These are phyloP conservation scores for Aphelenchoides avenae DNA, from an alignment of 1,140 invertebrate genomes.

Conservation along the genomic window DNA sequence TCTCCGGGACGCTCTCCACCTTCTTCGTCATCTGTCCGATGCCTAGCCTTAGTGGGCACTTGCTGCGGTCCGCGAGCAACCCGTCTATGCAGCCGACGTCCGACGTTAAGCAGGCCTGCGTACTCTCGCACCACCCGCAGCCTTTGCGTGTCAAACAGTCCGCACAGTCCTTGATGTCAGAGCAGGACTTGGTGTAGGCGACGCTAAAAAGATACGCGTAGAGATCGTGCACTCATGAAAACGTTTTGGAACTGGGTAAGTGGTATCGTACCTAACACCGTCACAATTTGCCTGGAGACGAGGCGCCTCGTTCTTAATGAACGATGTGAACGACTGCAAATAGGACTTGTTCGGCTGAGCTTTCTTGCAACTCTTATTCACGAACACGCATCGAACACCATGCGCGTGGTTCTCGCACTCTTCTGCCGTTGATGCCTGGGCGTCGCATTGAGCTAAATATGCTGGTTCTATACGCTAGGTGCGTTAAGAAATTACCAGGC, in stretches of 20 bases:
- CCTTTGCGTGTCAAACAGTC: constrained; percentile 35
- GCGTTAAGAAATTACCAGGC: constrained; percentile 39
- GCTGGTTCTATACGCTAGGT: too few species aligned
- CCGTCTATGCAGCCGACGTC: constrained; percentile 35
- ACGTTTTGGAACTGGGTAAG: constrained; percentile 6
- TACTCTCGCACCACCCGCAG: constrained; percentile 47
- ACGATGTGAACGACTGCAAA: constrained; percentile 38
- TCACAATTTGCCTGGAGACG: constrained; percentile 32
- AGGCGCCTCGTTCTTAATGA: constrained; percentile 42
- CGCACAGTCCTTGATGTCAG: constrained; percentile 37
- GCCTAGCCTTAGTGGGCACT: constrained; percentile 19
- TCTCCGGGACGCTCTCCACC: constrained; percentile 11
- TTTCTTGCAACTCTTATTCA: constrained; percentile 35
- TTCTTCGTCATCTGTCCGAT: constrained; percentile 17
- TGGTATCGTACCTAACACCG: constrained; percentile 10
- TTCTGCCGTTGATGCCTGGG: constrained; percentile 26
- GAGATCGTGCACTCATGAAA: constrained; percentile 9
- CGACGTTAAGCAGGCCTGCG: constrained; percentile 21
- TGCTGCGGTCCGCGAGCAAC: constrained; percentile 23
- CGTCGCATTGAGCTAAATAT: constrained; percentile 42
- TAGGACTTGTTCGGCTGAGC: constrained; percentile 41
- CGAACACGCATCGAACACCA: constrained; percentile 50
- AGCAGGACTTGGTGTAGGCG: constrained; percentile 18
- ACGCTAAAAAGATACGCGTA: too few species aligned
- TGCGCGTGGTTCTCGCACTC: constrained; percentile 46